Evolutionary conservation across 1,140 invertebrate species (phyloP), one percentile per base, ranked within the genome.

Genomic region (Sitobion miscanthi): DNA sequence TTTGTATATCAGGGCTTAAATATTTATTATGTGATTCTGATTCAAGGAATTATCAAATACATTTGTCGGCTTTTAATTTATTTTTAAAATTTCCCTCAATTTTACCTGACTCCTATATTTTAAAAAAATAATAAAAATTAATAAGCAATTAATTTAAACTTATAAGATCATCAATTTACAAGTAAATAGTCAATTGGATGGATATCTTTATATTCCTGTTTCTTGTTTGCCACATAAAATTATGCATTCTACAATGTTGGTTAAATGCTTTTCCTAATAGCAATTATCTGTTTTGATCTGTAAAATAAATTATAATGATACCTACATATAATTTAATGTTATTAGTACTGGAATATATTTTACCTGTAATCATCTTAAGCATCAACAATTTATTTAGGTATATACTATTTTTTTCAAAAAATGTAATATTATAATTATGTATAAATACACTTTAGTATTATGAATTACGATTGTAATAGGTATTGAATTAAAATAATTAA

Each of bases 281-380:
- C 21, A 57, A 57, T 57, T 23, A 57, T 57, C 6, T 57, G 54
- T 57, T 57, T 57, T 23, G 54, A 5, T 21, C 54, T 57, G 54
- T 57, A 57, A 57, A 57, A 57, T 57, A 57, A 57, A 57, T 57
- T 23, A 57, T 57, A 57, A 57, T 57, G 54, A 57, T 57, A 7
- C 21, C 54, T 20, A 83, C 20, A 83, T 38, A 83, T 38, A 83
- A 85, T 85, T 9, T 85, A 85, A 77, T n/a, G 35, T n/a, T 77
- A 77, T 57, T 38, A 85, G 8, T 45, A 25, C 42, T 45, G 45
- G 30, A 42, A 45, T 85, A 83, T 83, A n/a, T 85, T 85, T 85
- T 85, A 85, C 42, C 83, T 85, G 25, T 85, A 42, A 85, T 85
- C 83, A 85, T 85, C 83, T 42, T 45, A 85, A 85, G 42, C 83